Base-by-base conservation (phyloP, 2,797 vertebrate species). In the Pogonophryne albipinna region DNA sequence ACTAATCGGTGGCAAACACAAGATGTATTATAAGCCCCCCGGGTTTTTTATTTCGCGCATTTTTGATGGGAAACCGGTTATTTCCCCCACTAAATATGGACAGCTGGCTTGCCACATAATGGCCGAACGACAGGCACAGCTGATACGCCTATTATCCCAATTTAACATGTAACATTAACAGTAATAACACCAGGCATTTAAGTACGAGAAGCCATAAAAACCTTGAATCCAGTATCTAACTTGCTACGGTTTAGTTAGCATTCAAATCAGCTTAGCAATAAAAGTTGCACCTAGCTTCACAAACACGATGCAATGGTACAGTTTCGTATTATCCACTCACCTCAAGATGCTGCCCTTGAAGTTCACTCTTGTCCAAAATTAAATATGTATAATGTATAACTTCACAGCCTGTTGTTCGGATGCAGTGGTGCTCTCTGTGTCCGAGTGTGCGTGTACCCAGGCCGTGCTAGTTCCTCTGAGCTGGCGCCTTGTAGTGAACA, bases 401-500 rank as follows among this genome's bases (percentile, higher is more conserved):
- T 76, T 60, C 3, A 3, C 7, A 17, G 67, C 15, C 14, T 51
- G 64, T 46, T 31, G 20, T 11, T 74, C 4, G 2, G 49, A 14
- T 4, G 44, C 16, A 11, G 46, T 44, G 66, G 2, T 4, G 46
- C 38, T 81, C 6, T 58, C 38, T 38, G 17, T 63, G 60, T 38
- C 53, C 11, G 52, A n/a, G 34, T 34, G 55, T 78, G 74, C 62
- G 51, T 60, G 46, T 55, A 6, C 47, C 72, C 66, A 68, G 84
- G 81, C 76, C 76, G 74, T 82, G 71, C 77, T 87, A 44, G 77
- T 71, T 84, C 63, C 85, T 89, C 87, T 87, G 89, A 89, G 89
- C 93, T 93, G 88, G 93, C 92, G 92, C 92, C 91, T 87, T 70
- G 74, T 55, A 81, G 84, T 84, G 85, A 92, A 84, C 92, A 87